Percentiles rank a stretch among this genome's conserved stretches.
These are phyloP conservation scores for Calliphora vomitoria DNA, from an alignment of 2,888 invertebrate genomes.

Conservation along the genomic window DNA sequence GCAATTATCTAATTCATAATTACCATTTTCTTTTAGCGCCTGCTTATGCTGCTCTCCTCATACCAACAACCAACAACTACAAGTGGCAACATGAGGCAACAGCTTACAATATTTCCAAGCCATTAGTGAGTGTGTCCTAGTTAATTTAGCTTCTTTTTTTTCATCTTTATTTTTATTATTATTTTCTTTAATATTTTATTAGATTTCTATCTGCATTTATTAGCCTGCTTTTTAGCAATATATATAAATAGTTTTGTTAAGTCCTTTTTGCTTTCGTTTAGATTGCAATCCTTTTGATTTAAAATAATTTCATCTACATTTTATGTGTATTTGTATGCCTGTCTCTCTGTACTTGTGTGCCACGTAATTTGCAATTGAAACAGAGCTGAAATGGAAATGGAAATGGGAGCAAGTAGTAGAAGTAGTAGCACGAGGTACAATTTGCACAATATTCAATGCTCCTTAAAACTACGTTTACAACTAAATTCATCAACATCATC, in stretches of 20 bases:
- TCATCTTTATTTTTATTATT: background rate
- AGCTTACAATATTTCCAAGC: background rate
- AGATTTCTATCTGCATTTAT: constrained; percentile 44
- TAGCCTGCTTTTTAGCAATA: constrained; percentile 11
- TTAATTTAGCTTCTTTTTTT: background rate
- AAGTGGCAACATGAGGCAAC: background rate
- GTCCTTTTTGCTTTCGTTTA: constrained; percentile 33
- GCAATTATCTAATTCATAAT: constrained; percentile 11
- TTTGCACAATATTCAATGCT: constrained; percentile 36
- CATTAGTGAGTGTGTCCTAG: constrained; percentile 46
- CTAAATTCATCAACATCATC: constrained; percentile 22
- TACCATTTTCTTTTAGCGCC: background rate
- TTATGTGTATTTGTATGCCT: no score
- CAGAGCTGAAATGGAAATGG: constrained; percentile 26
- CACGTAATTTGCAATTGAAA: constrained; percentile 18
- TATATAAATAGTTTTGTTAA: constrained; percentile 2
- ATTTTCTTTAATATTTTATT: constrained; percentile 39
- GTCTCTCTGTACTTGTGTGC: background rate
- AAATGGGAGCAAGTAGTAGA: constrained; percentile 43
- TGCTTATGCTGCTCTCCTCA: background rate
- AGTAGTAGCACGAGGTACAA: background rate
- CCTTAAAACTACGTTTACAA: constrained; percentile 20
- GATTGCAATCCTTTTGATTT: constrained; percentile 26
- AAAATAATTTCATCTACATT: constrained; percentile 15
- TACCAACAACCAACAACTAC: no score